Evolutionary conservation across 2,888 invertebrate species (phyloP).

Genomic region (Polydrusus pterygomalis): DNA sequence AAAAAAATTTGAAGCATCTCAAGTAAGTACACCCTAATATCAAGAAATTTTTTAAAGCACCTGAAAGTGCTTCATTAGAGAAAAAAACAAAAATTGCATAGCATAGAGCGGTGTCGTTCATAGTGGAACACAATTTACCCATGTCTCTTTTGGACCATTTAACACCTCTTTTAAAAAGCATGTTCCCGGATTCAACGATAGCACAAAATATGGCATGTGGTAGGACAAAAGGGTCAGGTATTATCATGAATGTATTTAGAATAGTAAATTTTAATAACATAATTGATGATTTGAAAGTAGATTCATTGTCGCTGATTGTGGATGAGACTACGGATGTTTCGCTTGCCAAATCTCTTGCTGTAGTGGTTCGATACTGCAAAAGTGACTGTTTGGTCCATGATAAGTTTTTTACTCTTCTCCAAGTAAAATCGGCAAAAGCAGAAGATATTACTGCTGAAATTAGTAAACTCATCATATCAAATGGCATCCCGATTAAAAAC

Average conservation of each 20-base stretch:
- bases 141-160: constrained; percentile 23
- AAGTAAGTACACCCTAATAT: constrained; percentile 26
- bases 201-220: constrained; percentile 37
- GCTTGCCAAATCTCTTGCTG: constrained; percentile 7
- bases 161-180: constrained; percentile 23
- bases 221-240: constrained; percentile 40
- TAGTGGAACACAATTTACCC: constrained; percentile 38
- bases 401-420: constrained; percentile 26
- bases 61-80: constrained; percentile 2
- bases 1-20: constrained; percentile 25
- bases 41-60: constrained; percentile 22
- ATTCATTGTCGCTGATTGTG: constrained; percentile 19
- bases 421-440: constrained; percentile 21
- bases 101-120: constrained; percentile 28
- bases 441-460: constrained; percentile 9
- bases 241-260: constrained; percentile 21
- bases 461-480: constrained; percentile 7
- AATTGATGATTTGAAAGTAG: constrained; percentile 21
- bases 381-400: constrained; percentile 17
- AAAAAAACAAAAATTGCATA: constrained; percentile 34
- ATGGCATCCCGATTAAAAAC: constrained; percentile 44
- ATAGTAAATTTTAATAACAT: constrained; percentile 10
- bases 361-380: constrained; percentile 29
- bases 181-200: constrained; percentile 48
- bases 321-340: constrained; percentile 37